Percentiles rank a stretch among this genome's conserved stretches.
phyloP scores from a whole-genome alignment of 2,888 invertebrate genomes.

The Hypolimnas misippus region DNA sequence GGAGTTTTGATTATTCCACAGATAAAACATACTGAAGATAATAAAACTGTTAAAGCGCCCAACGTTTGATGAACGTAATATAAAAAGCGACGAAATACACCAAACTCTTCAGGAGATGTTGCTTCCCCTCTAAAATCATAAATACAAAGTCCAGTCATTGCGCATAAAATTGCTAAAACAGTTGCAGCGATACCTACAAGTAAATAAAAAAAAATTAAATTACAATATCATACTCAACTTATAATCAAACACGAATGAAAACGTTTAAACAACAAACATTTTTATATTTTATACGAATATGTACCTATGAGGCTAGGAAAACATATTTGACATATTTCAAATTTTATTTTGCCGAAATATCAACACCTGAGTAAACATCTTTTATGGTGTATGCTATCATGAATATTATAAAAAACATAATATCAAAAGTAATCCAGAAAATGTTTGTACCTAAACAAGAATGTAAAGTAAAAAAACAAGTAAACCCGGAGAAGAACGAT shows the following conservation, averaged over 20 bases:
- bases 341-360: too few species aligned
- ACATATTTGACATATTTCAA: too few species aligned
- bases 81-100: slow-evolving; percentile 11
- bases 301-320: too few species aligned
- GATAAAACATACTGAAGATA: slow-evolving; percentile 54
- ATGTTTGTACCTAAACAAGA: slow-evolving; percentile 25
- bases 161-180: slow-evolving; percentile 34
- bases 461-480: slow-evolving; percentile 28
- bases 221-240: too few species aligned
- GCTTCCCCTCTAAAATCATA: slow-evolving; percentile 20
- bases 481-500: slow-evolving; percentile 25
- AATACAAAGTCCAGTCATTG: slow-evolving; percentile 41
- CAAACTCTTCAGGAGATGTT: slow-evolving; percentile 8
- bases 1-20: slow-evolving; percentile 49
- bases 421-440: too few species aligned
- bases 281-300: too few species aligned
- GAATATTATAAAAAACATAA: too few species aligned
- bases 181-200: slow-evolving; percentile 46
- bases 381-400: background rate
- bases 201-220: too few species aligned
- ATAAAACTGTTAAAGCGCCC: slow-evolving; percentile 46
- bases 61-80: slow-evolving; percentile 43
- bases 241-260: too few species aligned
- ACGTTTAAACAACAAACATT: too few species aligned
- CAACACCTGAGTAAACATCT: background rate